Evolutionary conservation across 2,888 invertebrate species (phyloP), one percentile per base, ranked within the genome.

Genomic region (Deilephila elpenor): DNA sequence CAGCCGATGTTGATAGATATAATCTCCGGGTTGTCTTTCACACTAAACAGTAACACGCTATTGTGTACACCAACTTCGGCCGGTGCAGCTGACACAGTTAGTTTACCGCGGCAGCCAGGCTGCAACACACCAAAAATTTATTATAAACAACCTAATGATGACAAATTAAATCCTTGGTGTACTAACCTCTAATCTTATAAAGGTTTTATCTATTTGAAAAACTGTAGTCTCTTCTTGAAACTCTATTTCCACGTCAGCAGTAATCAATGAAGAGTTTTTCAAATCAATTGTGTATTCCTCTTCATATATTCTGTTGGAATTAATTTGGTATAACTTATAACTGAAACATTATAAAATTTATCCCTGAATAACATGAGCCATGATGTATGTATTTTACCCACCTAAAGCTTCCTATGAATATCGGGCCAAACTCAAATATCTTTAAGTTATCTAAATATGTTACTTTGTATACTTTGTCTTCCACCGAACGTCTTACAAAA

Each of bases 21-120:
- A 59, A 96, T 92, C 78, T 94, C 92, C 0, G 96, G 96, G 84
- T 96, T 96, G 80, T 96, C 94, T 82, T 95, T 95, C 3, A 96
- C 84, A 78, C 93, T 92, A 76, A 94, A 91, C 59, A 94, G 73
- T 19, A 94, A 79, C 14, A 87, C 81, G 74, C 83, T 87, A 17
- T 77, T 86, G 72, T 92, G 90, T 7, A 86, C 81, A 7, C 90
- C 94, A 7, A 91, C 86, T 72, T 85, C 89, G 17, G 86, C 80
- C 5, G 94, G 94, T 14, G 94, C 94, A 1, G 94, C 94, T 7
- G 90, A 88, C 77, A 94, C 85, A 25, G 81, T 86, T 37, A 94
- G 74, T 64, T 90, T 89, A 17, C 85, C 92, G 73, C 90, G 87
- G 80, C 88, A 86, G 37, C 93, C 93, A 34, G 93, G 91, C 94